phyloP scores from a whole-genome alignment of 2,888 invertebrate species.

The Macrosoma leucophasiata region DNA sequence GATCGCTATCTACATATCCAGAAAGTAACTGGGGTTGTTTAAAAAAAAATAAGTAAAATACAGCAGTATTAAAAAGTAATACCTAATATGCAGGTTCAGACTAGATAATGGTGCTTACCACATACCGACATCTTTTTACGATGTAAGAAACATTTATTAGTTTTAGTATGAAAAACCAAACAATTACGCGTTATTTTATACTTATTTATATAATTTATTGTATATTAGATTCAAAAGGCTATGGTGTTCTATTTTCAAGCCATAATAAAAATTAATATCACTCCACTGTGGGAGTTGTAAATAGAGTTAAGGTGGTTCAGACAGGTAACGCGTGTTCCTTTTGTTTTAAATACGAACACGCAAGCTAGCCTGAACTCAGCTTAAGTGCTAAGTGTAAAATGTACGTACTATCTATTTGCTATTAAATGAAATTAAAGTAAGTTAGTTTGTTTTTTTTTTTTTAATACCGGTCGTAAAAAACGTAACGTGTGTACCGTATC shows the following conservation, averaged over 20 bases:
- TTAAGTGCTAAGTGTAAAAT: constrained; percentile 8
- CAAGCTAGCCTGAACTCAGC: neutral
- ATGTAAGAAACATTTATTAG: constrained; percentile 4
- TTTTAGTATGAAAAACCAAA: constrained; percentile 12
- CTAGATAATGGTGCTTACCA: neutral
- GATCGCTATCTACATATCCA: neutral
- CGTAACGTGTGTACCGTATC: too few species aligned
- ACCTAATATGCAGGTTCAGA: neutral
- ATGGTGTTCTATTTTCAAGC: constrained; percentile 6
- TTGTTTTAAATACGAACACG: too few species aligned
- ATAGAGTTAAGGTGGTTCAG: neutral
- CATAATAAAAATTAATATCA: constrained; percentile 7
- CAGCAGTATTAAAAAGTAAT: neutral
- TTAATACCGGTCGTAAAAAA: too few species aligned
- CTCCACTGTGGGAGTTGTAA: constrained; percentile 1
- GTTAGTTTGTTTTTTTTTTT: constrained; percentile 34
- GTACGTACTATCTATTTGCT: constrained; percentile 10
- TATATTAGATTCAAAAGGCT: constrained; percentile 4
- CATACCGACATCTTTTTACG: neutral
- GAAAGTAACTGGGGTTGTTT: neutral
- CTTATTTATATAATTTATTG: neutral
- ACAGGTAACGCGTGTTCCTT: too few species aligned
- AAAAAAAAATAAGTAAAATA: neutral
- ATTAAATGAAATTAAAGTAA: constrained; percentile 9
- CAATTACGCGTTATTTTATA: constrained; percentile 6